Percentiles rank a stretch among this genome's conserved stretches.
Evolutionary conservation across 2,113 vertebrate species (phyloP).

Genomic region (Xenopus borealis): DNA sequence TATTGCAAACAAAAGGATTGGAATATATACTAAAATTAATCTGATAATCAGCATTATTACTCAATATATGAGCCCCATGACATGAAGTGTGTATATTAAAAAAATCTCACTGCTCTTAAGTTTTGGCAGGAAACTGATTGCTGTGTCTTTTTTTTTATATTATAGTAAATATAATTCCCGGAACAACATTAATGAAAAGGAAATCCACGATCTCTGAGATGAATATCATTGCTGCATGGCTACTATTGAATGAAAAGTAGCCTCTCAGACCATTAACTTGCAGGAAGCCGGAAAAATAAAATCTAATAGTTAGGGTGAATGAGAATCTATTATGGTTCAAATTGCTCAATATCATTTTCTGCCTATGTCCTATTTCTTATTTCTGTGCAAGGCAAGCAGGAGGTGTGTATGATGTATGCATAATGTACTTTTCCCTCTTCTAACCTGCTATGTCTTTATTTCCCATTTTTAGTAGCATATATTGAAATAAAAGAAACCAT

Average conservation of each 20-base stretch:
- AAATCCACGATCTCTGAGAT: conserved; percentile 33
- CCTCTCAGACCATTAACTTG: conserved; percentile 69
- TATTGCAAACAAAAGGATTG: too few relatives aligned
- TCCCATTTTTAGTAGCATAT: conserved; percentile 58
- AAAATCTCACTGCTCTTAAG: too few relatives aligned
- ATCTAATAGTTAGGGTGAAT: conserved; percentile 88
- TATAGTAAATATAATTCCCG: background rate
- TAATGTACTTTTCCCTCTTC: conserved; percentile 82
- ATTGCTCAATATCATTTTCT: conserved; percentile 87
- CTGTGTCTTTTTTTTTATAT: background rate
- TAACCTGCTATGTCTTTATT: conserved; percentile 61
- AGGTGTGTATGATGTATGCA: conserved; percentile 76
- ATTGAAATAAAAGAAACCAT: conserved; percentile 14
- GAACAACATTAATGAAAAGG: conserved; percentile 19
- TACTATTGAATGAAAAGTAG: conserved; percentile 21
- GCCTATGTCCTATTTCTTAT: conserved; percentile 65
- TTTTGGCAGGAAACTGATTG: background rate
- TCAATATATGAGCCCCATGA: too few relatives aligned
- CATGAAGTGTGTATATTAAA: too few relatives aligned
- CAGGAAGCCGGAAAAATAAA: conserved; percentile 84
- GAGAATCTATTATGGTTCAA: conserved; percentile 87
- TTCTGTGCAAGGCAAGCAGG: conserved; percentile 69
- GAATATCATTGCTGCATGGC: conserved; percentile 18
- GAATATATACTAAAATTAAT: too few relatives aligned
- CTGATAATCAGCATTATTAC: too few relatives aligned